Percentiles rank a stretch among this genome's conserved stretches.
These are phyloP conservation scores for Paramisgurnus dabryanus DNA, from an alignment of 2,113 vertebrate genomes.

Conservation along the genomic window DNA sequence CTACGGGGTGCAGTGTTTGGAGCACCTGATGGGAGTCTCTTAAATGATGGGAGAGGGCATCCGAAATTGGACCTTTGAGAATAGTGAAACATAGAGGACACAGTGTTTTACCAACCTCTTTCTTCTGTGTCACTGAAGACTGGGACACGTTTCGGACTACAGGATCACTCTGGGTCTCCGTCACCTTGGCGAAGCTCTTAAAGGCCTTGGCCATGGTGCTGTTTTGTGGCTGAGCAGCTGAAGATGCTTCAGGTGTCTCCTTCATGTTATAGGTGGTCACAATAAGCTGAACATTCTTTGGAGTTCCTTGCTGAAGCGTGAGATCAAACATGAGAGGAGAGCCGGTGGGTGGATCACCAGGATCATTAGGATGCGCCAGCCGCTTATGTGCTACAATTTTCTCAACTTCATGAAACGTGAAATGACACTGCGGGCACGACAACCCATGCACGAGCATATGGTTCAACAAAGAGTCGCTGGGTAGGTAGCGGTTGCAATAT, in stretches of 20 bases:
- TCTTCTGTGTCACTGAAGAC: slow-evolving; percentile 80
- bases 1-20: slow-evolving; percentile 95
- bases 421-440: slow-evolving; percentile 93
- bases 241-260: slow-evolving; percentile 85
- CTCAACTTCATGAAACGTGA: slow-evolving; percentile 93
- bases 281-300: slow-evolving; percentile 91
- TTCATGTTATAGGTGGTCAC: slow-evolving; percentile 96
- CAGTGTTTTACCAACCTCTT: slow-evolving; percentile 89
- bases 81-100: slow-evolving; percentile 96
- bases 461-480: slow-evolving; percentile 93
- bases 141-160: slow-evolving; percentile 77
- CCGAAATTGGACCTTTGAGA: slow-evolving; percentile 91
- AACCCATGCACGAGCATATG: slow-evolving; percentile 98
- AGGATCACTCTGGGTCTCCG: slow-evolving; percentile 76
- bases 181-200: slow-evolving; percentile 76
- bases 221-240: slow-evolving; percentile 77
- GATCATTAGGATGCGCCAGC: slow-evolving; percentile 86
- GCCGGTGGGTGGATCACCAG: slow-evolving; percentile 85
- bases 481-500: slow-evolving; percentile 95
- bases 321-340: slow-evolving; percentile 95
- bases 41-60: slow-evolving; percentile 90
- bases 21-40: slow-evolving; percentile 95
- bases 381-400: slow-evolving; percentile 91
- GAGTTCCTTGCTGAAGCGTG: slow-evolving; percentile 89
- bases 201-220: slow-evolving; percentile 67